Percentiles rank a stretch among this genome's conserved stretches.
phyloP scores from a whole-genome alignment of 2,113 vertebrate species.

The Pardalotus punctatus region DNA sequence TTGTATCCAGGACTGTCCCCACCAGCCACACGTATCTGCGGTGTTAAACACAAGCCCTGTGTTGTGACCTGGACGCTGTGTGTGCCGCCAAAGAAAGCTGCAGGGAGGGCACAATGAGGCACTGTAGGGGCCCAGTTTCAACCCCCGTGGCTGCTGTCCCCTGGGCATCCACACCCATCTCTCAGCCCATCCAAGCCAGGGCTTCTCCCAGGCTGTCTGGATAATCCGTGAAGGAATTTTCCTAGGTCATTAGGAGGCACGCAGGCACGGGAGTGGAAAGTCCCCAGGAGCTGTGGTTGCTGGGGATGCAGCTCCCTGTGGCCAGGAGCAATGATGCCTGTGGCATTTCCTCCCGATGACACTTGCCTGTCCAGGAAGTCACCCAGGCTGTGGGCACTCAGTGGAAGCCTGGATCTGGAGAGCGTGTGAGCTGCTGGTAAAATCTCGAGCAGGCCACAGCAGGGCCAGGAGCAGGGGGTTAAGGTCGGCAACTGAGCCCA shows the following conservation, averaged over 20 bases:
- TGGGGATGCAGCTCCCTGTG: neutral
- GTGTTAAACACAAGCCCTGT: neutral
- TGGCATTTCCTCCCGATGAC: neutral
- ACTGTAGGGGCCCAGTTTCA: neutral
- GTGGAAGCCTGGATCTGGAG: neutral
- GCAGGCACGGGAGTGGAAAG: slow-evolving; percentile 1
- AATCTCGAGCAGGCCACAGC: neutral
- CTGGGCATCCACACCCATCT: neutral
- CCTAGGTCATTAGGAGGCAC: neutral
- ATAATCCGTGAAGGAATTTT: neutral
- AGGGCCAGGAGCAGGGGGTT: neutral
- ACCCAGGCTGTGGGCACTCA: neutral
- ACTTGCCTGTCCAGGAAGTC: neutral
- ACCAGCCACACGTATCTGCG: fast-evolving
- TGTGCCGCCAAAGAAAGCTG: neutral
- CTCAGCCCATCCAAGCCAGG: neutral
- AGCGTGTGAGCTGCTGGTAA: neutral
- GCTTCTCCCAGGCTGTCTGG: neutral
- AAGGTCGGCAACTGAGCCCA: fast-evolving
- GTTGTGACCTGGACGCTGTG: neutral
- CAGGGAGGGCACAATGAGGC: neutral
- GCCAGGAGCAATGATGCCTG: neutral
- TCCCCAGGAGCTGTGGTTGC: slow-evolving; percentile 7
- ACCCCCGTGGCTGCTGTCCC: neutral
- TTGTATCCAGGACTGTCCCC: neutral